Evolutionary conservation across 2,113 vertebrate genomes (phyloP).

Genomic region (Lepidothrix coronata): DNA sequence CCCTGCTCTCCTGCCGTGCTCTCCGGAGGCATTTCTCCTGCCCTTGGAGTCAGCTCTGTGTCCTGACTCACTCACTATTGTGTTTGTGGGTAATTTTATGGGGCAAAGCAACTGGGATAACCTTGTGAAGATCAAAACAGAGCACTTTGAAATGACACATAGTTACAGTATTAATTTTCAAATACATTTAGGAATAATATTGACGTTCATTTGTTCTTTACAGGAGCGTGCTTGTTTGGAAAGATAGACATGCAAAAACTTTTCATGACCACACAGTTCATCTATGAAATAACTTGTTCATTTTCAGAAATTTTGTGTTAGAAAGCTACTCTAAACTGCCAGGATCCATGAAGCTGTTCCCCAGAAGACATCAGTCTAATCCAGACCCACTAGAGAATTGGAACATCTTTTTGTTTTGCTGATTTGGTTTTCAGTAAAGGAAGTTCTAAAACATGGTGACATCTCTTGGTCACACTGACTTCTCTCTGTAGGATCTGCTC

Average conservation of each 20-base stretch:
- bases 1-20: neutral
- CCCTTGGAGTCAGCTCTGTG: neutral
- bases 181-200: neutral
- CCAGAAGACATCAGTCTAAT: neutral
- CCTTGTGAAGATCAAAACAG: constrained; percentile 22
- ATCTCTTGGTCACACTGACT: neutral
- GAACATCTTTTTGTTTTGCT: neutral
- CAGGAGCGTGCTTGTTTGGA: neutral
- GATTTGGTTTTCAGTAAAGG: neutral
- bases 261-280: neutral
- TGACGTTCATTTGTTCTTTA: neutral
- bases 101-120: neutral
- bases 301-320: neutral
- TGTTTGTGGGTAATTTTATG: neutral
- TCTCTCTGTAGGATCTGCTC: neutral
- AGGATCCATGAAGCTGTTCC: neutral
- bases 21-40: neutral
- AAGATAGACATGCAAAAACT: neutral
- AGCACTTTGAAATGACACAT: neutral
- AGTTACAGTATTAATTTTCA: neutral
- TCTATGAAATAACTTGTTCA: neutral
- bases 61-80: constrained; percentile 11
- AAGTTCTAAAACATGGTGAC: neutral
- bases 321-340: neutral
- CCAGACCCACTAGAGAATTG: neutral